Conservation (phyloP, 2,797 vertebrate species). For the Nannoperca obscura region DNA sequence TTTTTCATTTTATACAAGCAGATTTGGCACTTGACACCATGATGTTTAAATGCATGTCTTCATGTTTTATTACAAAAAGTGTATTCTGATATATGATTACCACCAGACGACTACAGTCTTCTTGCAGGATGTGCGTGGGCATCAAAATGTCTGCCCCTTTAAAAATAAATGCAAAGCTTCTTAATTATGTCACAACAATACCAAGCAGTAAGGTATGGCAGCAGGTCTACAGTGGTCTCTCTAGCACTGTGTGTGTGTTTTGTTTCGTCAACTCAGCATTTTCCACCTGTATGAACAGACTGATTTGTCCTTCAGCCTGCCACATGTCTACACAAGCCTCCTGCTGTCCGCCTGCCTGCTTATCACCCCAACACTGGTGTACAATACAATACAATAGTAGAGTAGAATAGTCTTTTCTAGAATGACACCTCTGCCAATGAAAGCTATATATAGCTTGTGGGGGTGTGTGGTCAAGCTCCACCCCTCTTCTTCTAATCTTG, state of each 20-base stretch:
- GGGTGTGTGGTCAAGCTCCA: constrained; percentile 47
- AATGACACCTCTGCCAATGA: constrained; percentile 37
- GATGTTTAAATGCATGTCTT: background rate
- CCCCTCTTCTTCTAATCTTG: constrained; percentile 73
- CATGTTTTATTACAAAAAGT: background rate
- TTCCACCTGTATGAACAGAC: constrained; percentile 23
- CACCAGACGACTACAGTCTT: background rate
- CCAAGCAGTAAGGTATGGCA: background rate
- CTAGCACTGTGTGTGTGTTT: background rate
- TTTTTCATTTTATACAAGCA: background rate
- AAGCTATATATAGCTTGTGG: constrained; percentile 59
- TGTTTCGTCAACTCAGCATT: constrained; percentile 28
- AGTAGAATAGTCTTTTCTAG: constrained; percentile 1
- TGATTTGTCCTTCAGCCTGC: constrained; percentile 33
- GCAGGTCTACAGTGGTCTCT: background rate
- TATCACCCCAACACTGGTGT: background rate
- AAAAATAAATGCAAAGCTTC: background rate
- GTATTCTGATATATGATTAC: background rate
- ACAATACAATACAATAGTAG: background rate
- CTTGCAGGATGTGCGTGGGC: background rate
- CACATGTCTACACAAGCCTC: constrained; percentile 26
- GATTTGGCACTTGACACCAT: background rate
- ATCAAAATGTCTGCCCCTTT: background rate
- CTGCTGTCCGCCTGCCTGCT: constrained; percentile 5
- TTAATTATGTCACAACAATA: background rate